Base-by-base conservation (phyloP, 1,140 invertebrate species). In the Drosophila burlai region DNA sequence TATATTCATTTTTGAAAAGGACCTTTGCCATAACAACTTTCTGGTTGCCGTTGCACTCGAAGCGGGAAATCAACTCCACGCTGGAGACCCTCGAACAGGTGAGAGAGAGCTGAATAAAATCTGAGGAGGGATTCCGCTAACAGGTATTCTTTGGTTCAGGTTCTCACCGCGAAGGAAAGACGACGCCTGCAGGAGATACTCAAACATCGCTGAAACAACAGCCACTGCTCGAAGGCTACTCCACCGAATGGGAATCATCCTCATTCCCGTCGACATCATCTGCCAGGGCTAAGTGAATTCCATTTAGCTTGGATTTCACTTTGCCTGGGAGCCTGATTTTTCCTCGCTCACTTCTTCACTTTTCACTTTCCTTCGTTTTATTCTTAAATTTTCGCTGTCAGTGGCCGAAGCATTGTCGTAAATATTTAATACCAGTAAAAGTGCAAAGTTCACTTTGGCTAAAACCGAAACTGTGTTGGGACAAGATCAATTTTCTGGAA, bases 161-260 rank as follows among this genome's bases (percentile, higher is more conserved):
- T 78, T 38, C 65, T 92, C 55, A 91, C 76, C 76, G 81, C 82
- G 40, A 91, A 91, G 79, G 91, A 92, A 81, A 82, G 91, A 43
- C 76, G 91, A 79, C 91, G 91, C 76, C 80, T 92, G 65, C 89
- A 92, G 80, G 81, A 92, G 77, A 92, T 92, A 83, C 91, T 92
- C 76, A 89, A 92, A 29, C 76, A 87, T 67, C 85, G 76, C 62
- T 76, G 47, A 57, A 26, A 38, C 49, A 60, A 65, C 45, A 57
- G 34, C 10, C 40, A 50, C 36, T 18, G 45, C 45, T 34, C 16
- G 16, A 50, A 49, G 59, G 49, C 40, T 24, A 58, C 50, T 49
- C 11, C 59, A 49, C 59, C 13, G 52, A 18, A 26, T 31, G 38
- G 58, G 59, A 68, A 15, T 24, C 64, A 66, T 61, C 66, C 57